These are phyloP conservation scores for Ceratina japonica DNA, from an alignment of 1,140 invertebrate genomes.

Conservation along the genomic window DNA sequence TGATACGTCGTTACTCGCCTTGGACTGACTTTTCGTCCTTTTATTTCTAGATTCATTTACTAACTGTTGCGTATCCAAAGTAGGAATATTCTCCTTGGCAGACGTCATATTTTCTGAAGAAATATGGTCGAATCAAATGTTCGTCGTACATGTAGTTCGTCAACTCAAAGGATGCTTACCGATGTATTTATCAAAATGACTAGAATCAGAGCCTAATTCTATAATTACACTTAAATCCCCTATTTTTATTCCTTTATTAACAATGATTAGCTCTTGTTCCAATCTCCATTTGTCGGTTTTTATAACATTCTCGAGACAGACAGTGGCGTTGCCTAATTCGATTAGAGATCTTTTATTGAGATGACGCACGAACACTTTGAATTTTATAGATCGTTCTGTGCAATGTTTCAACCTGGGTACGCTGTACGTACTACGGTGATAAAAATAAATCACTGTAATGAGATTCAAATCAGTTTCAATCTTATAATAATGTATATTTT, in stretches of 20 bases:
- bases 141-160: constrained; percentile 47
- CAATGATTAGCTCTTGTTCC: constrained; percentile 65
- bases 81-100: constrained; percentile 73
- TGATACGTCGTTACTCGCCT: constrained; percentile 56
- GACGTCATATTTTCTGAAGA: constrained; percentile 66
- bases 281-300: constrained; percentile 61
- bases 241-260: constrained; percentile 74
- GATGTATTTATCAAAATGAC: constrained; percentile 79
- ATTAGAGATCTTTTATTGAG: constrained; percentile 69
- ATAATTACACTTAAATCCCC: constrained; percentile 75
- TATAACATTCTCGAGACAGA: constrained; percentile 63
- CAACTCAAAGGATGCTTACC: constrained; percentile 64
- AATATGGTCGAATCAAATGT: constrained; percentile 20
- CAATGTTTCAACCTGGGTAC: constrained; percentile 62
- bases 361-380: constrained; percentile 72
- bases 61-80: constrained; percentile 57
- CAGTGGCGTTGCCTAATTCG: constrained; percentile 69
- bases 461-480: constrained; percentile 16
- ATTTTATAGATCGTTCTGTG: constrained; percentile 62
- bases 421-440: constrained; percentile 68
- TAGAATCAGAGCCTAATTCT: constrained; percentile 76
- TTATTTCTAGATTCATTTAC: constrained; percentile 47
- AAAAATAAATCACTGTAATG: constrained; percentile 70
- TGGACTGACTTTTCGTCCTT: constrained; percentile 68
- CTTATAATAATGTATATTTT: constrained; percentile 6